Evolutionary conservation across 2,113 vertebrate species (phyloP), one percentile per base, ranked within the genome.

Genomic region (Oryzias curvinotus): DNA sequence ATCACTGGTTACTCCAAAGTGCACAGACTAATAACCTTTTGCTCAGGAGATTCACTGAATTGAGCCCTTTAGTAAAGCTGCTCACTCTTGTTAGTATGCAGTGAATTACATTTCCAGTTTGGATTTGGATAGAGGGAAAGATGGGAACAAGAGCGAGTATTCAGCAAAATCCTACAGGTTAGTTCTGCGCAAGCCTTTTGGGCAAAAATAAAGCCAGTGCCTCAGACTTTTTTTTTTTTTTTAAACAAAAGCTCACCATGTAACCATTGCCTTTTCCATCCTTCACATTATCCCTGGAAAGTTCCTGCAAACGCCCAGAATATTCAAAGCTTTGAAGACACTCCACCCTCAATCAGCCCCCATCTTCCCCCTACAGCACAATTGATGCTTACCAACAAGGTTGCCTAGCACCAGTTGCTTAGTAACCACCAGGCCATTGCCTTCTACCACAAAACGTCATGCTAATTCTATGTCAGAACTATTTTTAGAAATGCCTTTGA

Each of bases 381-480:
- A 85, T 88, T 78, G 44, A 78, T 91, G 90, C 88, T 90, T 90
- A 90, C 90, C 84, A 91, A 88, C 83, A 85, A 84, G 81, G 88
- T 90, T 90, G 87, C 89, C 85, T 83, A 83, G 90, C 82, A 88
- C 76, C 86, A 85, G 90, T 91, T 90, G 90, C 90, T 85, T 86
- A 85, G 90, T 87, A 90, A 91, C 90, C 80, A 57, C 65, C 64
- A 68, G 77, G 68, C 78, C 81, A 62, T 80, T 70, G 78, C 81
- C 69, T 87, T 81, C 80, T 82, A 84, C 87, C 85, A 87, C 68
- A 80, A 70, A 79, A 68, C 51, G 60, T 79, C 84, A 85, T 83
- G 60, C 86, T 89, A 86, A 88, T 88, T 87, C 86, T 83, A 64
- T 87, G 81, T 89, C 87, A 85, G 85, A 52, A 82, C 90, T 90